Evolutionary conservation across 92 coral and sea anemone genomes (phyloP).

Genomic region (Paramuricea clavata): DNA sequence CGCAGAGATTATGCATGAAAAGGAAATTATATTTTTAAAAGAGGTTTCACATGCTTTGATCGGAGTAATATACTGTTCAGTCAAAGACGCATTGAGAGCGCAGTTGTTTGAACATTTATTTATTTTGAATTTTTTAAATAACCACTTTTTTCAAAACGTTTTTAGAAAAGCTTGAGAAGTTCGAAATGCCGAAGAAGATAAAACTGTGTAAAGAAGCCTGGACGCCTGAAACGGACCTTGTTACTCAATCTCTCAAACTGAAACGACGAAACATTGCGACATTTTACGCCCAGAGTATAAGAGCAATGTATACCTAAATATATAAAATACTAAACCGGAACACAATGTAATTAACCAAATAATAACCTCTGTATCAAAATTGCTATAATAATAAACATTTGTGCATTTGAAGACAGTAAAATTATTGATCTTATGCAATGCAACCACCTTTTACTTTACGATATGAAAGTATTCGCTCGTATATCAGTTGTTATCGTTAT

Average conservation of each 20-base stretch:
- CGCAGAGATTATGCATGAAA: no score
- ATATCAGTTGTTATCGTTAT: no score
- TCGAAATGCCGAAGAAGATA: slow-evolving; percentile 90
- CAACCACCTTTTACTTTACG: no score
- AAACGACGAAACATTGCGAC: slow-evolving; percentile 87
- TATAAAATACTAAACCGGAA: background rate
- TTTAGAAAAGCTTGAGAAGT: slow-evolving; percentile 91
- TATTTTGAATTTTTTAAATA: background rate
- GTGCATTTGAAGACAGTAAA: background rate
- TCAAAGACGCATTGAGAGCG: no score
- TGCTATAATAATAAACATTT: background rate
- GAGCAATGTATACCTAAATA: slow-evolving; percentile 82
- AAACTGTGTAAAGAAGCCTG: slow-evolving; percentile 88
- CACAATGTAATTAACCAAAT: background rate
- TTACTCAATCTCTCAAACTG: slow-evolving; percentile 91
- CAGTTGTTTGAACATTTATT: slow-evolving; percentile 2
- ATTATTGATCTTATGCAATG: no score
- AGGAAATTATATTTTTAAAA: no score
- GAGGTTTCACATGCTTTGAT: no score
- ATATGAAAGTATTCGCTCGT: no score
- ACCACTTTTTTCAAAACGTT: background rate
- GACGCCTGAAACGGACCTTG: slow-evolving; percentile 99
- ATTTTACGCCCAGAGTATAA: slow-evolving; percentile 74
- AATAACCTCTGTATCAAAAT: background rate
- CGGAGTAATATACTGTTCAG: no score